Evolutionary conservation across 2,113 vertebrate species (phyloP).

Genomic region (Cacatua alba): DNA sequence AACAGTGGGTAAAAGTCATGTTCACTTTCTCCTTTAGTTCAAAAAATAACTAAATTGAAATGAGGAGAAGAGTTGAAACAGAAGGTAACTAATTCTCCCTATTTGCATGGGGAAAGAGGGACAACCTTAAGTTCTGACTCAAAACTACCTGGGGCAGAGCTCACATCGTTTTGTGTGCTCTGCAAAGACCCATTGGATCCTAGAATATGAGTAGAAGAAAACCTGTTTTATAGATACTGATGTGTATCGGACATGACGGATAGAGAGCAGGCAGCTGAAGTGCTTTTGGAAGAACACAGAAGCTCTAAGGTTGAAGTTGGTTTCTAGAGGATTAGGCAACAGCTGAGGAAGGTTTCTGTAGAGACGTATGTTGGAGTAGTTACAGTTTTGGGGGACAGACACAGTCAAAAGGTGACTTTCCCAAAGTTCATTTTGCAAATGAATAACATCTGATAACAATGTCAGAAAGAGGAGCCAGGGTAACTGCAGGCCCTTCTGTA

Average conservation of each 20-base stretch:
- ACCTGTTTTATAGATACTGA: accelerated
- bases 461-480: neutral
- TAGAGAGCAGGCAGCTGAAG: neutral
- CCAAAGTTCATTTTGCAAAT: neutral
- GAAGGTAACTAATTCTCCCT: neutral
- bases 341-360: neutral
- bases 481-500: neutral
- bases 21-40: neutral
- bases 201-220: neutral
- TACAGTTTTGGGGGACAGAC: neutral
- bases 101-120: neutral
- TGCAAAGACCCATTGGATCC: neutral
- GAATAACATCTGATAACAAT: neutral
- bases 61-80: neutral
- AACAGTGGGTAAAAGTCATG: neutral
- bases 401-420: neutral
- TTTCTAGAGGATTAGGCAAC: neutral
- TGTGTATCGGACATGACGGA: accelerated
- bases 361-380: neutral
- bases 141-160: neutral
- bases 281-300: neutral
- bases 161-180: neutral
- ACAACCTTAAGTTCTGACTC: neutral
- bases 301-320: accelerated
- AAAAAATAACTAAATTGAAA: neutral